These are phyloP conservation scores for Brachyrhaphis roseni DNA, from an alignment of 2,797 vertebrate species.

Conservation along the genomic window DNA sequence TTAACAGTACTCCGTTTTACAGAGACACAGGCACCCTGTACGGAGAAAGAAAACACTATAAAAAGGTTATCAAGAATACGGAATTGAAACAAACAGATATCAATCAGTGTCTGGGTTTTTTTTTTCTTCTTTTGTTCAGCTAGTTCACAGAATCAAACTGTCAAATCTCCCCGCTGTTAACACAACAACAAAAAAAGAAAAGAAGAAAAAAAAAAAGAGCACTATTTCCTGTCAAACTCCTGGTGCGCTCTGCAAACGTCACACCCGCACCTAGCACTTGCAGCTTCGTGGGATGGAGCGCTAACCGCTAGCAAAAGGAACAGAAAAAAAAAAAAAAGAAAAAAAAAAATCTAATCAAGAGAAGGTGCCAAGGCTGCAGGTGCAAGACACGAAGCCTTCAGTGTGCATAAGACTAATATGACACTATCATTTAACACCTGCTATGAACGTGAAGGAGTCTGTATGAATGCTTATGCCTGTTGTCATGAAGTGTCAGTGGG, in stretches of 20 bases:
- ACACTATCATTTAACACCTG: neutral
- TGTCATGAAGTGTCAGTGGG: no score
- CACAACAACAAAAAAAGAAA: neutral
- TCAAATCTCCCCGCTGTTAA: slow-evolving; percentile 38
- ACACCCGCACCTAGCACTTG: slow-evolving; percentile 31
- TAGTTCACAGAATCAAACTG: slow-evolving; percentile 46
- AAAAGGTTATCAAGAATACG: slow-evolving; percentile 15
- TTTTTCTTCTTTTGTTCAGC: neutral
- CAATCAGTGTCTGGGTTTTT: slow-evolving; percentile 19
- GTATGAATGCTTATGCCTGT: no score
- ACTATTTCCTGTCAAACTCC: slow-evolving; percentile 64
- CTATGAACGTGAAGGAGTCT: neutral
- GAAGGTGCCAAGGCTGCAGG: slow-evolving; percentile 22
- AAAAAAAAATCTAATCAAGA: slow-evolving; percentile 39
- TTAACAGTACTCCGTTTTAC: slow-evolving; percentile 83
- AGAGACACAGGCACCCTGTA: slow-evolving; percentile 82
- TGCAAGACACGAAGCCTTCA: slow-evolving; percentile 32
- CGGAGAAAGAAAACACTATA: slow-evolving; percentile 34
- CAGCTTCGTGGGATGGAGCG: slow-evolving; percentile 46
- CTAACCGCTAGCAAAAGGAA: slow-evolving; percentile 51
- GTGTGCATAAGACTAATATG: no score
- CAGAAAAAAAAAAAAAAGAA: slow-evolving; percentile 42
- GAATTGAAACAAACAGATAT: slow-evolving; percentile 1
- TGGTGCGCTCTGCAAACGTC: slow-evolving; percentile 43
- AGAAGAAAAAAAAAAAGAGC: slow-evolving; percentile 9